Percentiles rank a stretch among this genome's conserved stretches.
Conservation (phyloP, 1,140 invertebrate genomes). For the Leptinotarsa texana region DNA sequence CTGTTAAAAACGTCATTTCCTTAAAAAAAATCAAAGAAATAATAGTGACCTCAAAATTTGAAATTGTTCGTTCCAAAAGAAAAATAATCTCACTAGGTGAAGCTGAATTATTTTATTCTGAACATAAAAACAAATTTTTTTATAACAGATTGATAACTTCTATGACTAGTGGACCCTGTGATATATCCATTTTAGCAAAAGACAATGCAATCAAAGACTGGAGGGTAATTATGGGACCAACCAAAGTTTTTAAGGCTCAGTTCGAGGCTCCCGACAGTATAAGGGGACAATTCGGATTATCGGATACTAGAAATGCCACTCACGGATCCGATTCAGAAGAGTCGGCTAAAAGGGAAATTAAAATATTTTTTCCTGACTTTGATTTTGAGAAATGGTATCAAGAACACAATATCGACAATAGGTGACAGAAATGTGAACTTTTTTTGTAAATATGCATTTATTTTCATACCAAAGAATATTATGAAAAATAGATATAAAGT, state of each 20-base stretch:
- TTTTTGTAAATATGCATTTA: background rate
- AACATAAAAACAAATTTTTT: slow-evolving; percentile 86
- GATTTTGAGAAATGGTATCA: slow-evolving; percentile 62
- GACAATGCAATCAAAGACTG: slow-evolving; percentile 78
- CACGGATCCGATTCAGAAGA: slow-evolving; percentile 88
- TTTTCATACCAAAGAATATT: background rate
- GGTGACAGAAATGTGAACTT: background rate
- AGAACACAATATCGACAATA: slow-evolving; percentile 5
- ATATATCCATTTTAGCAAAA: slow-evolving; percentile 75
- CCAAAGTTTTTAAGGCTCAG: slow-evolving; percentile 80
- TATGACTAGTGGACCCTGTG: slow-evolving; percentile 85
- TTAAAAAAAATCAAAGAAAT: slow-evolving; percentile 68
- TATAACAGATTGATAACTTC: slow-evolving; percentile 83
- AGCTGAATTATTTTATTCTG: slow-evolving; percentile 79
- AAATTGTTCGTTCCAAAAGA: slow-evolving; percentile 72
- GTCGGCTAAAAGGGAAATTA: slow-evolving; percentile 76
- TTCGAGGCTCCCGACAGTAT: slow-evolving; percentile 77
- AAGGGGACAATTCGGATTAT: slow-evolving; percentile 80
- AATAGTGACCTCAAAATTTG: slow-evolving; percentile 74
- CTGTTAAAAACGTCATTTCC: slow-evolving; percentile 69
- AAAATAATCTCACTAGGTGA: slow-evolving; percentile 64
- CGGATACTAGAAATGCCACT: slow-evolving; percentile 89
- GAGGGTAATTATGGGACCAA: slow-evolving; percentile 85
- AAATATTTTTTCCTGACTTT: slow-evolving; percentile 84
- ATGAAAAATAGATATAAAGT: background rate